A percentile compares a stretch with the other conserved stretches of the same genome.
Conservation (phyloP, 2,113 vertebrate genomes). For the Nestor notabilis region DNA sequence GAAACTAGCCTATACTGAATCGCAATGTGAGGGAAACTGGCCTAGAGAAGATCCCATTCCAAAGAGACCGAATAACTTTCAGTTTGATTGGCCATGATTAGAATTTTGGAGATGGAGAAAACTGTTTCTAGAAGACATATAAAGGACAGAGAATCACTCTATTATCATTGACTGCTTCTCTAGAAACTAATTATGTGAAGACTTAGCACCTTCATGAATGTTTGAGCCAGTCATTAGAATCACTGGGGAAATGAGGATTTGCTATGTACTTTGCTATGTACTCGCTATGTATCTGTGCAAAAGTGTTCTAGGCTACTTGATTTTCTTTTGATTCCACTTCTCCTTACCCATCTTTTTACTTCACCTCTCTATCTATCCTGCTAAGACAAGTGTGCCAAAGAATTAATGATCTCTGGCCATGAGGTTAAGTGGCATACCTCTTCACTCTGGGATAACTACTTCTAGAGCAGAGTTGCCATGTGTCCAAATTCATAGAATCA, state of each 20-base stretch:
- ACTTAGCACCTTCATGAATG: rapidly evolving
- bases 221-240: neutral
- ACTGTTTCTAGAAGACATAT: neutral
- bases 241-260: neutral
- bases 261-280: neutral
- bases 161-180: neutral
- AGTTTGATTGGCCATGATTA: neutral
- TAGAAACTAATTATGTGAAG: neutral
- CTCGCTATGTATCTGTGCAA: neutral
- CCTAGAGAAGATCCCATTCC: neutral
- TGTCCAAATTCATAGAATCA: too few species aligned
- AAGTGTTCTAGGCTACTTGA: neutral
- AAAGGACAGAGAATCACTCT: neutral
- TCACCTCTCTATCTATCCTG: neutral
- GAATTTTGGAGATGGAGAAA: neutral
- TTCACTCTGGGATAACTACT: neutral
- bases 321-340: neutral
- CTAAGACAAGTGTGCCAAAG: neutral
- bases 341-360: neutral
- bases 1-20: neutral
- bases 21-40: neutral
- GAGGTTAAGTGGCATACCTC: neutral
- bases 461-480: neutral
- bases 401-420: neutral
- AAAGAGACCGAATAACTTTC: neutral